Base-by-base conservation (phyloP, 2,888 invertebrate genomes). In the Dicranocentrus wangi region DNA sequence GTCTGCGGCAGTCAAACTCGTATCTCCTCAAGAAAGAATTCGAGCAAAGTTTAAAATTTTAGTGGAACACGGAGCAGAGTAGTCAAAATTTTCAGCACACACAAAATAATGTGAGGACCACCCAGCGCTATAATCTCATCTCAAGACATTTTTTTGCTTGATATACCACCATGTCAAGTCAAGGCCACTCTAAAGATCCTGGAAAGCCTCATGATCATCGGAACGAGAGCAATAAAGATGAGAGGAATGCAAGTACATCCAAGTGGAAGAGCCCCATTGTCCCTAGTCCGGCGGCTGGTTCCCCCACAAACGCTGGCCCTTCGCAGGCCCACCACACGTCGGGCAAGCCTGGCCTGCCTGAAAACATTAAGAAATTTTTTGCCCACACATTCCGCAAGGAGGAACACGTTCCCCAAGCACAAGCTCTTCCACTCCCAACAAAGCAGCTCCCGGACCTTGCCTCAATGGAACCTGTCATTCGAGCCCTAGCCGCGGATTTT, bases 111-210 rank as follows among this genome's bases (percentile, higher is more conserved):
- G 17, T 17, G 23, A 25, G 39, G 65, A 71, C 63, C 51, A 53
- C 51, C 55, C 43, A 28, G 42, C 61, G 53, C 60, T 2, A 69
- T n/a, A n/a, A n/a, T n/a, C n/a, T n/a, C n/a, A 23, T 70, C 55
- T 23, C 28, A 32, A 23, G 42, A 58, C 55, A 39, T n/a, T n/a
- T n/a, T n/a, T n/a, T n/a, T n/a, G n/a, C 53, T 63, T 69, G 69
- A 60, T 53, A 21, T n/a, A 51, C 2, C 17, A 70, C 32, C 21
- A 81, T 81, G 81, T 81, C 81, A 69, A 81, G 60, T 51, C 81
- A 55, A 75, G 75, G 75, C 15, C 81, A 75, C 21, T 81, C 81
- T 5, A 81, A 60, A 58, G 81, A 81, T 21, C 81, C 81, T 7
- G 75, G 81, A 25, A 81, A 75, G 53, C 53, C 75, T 15, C 60